These are phyloP conservation scores for Troides oblongomaculatus DNA, from an alignment of 2,888 invertebrate genomes.

Conservation along the genomic window DNA sequence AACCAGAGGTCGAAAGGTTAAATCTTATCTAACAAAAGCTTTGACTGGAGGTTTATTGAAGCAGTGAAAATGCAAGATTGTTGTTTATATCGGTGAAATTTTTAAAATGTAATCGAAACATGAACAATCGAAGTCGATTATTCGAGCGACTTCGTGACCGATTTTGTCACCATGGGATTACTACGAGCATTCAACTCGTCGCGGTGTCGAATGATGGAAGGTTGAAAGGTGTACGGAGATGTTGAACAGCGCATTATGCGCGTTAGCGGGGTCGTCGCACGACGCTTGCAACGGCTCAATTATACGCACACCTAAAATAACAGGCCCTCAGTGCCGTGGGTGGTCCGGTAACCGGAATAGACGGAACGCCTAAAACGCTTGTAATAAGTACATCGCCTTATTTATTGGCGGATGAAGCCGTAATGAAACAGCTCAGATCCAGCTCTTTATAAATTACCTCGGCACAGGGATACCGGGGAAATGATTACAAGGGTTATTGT, in stretches of 20 bases:
- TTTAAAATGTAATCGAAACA: background rate
- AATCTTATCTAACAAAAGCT: too few relatives aligned
- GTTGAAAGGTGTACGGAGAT: constrained; percentile 45
- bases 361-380: constrained; percentile 46
- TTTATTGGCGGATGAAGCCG: constrained; percentile 38
- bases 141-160: background rate
- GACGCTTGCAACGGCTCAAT: constrained; percentile 71
- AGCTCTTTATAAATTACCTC: constrained; percentile 33
- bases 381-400: constrained; percentile 58
- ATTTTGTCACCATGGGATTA: constrained; percentile 7
- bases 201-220: constrained; percentile 28
- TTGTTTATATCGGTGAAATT: background rate
- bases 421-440: constrained; percentile 41
- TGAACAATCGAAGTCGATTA: background rate
- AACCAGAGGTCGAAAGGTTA: too few relatives aligned
- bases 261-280: constrained; percentile 59
- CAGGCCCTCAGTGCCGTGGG: constrained; percentile 43
- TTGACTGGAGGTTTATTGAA: too few relatives aligned
- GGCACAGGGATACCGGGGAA: too few relatives aligned
- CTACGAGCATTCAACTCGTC: constrained; percentile 1
- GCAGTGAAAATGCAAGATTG: background rate
- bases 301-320: constrained; percentile 74
- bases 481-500: background rate
- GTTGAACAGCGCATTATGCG: constrained; percentile 66
- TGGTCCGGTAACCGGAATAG: constrained; percentile 64